Evolutionary conservation across 2,888 invertebrate genomes (phyloP), one percentile per base, ranked within the genome.

Genomic region (Xanthia togata): DNA sequence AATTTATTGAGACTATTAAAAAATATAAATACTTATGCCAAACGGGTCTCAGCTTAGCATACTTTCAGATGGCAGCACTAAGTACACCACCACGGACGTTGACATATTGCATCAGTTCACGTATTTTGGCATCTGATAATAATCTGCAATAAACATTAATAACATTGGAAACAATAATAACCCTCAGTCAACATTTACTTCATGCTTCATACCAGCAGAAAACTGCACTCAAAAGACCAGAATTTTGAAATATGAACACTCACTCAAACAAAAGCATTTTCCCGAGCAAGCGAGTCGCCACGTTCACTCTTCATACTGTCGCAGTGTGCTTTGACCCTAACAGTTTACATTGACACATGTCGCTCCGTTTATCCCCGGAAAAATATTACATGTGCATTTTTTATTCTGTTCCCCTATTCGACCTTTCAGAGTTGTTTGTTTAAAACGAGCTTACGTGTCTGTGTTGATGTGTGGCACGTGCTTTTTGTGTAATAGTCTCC

Each of bases 321-420:
- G 9, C 47, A 77, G 68, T 85, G 82, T 71, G 63, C 47, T 44
- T 31, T 64, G 64, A 82, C 85, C 83, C 44, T 69, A 60, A 73
- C 67, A 8, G 31, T 70, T 50, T 20, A 85, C 82, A 82, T 85
- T 85, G 86, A 83, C 86, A 85, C 78, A 68, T 75, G 85, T 69
- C 82, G 26, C 85, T 70, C 26, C 60, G 60, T 59, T 78, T 78
- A 85, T 78, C 68, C 67, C 23, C 47, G 70, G 72, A 69, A 82
- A 83, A 85, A 85, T 83, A 83, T 83, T 75, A 83, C 78, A 75
- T 68, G 57, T 82, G 74, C 78, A 78, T 82, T 78, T 78, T 82
- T 81, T 85, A 82, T 81, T 59, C 60, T 23, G 53, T 44, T 9
- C 68, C 53, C 76, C 67, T 70, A 31, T 81, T 65, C 57, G 65